Evolutionary conservation across 2,797 vertebrate species (phyloP).

Genomic region (Gadopsis bispinosus): DNA sequence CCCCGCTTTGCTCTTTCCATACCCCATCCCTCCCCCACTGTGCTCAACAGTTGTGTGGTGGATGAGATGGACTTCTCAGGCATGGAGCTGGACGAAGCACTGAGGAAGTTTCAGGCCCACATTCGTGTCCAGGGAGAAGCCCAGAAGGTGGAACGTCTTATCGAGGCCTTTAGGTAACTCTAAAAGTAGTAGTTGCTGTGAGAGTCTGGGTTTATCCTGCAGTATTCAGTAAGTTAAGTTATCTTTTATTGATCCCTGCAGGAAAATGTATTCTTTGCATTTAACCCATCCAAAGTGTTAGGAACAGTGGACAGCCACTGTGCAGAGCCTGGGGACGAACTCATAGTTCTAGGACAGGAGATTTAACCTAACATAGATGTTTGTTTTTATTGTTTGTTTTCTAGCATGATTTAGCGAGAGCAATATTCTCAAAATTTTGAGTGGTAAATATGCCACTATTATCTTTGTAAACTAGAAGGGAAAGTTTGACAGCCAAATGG

Average conservation of each 20-base stretch:
- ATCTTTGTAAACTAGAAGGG: not conserved
- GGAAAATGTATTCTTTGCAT: too few relatives aligned
- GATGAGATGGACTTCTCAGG: slow-evolving; percentile 99
- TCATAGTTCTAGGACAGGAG: too few relatives aligned
- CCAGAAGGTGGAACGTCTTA: slow-evolving; percentile 97
- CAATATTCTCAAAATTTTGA: not conserved
- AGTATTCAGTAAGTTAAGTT: not conserved
- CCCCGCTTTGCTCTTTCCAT: not conserved
- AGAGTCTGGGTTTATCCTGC: slow-evolving; percentile 2
- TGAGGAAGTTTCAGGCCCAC: slow-evolving; percentile 98
- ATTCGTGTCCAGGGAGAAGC: slow-evolving; percentile 98
- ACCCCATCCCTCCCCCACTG: not conserved
- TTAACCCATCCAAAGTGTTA: too few relatives aligned
- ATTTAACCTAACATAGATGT: too few relatives aligned
- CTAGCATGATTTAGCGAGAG: not conserved
- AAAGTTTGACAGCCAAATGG: not conserved
- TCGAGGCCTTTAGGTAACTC: slow-evolving; percentile 95
- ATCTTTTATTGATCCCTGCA: too few relatives aligned
- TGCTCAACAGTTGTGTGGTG: slow-evolving; percentile 90
- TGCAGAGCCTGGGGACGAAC: too few relatives aligned
- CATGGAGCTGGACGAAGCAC: slow-evolving; percentile 98
- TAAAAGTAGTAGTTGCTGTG: not conserved
- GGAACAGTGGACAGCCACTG: too few relatives aligned
- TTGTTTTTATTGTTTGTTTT: too few relatives aligned
- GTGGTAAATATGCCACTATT: not conserved